Base-by-base conservation (phyloP, 2,888 invertebrate genomes). In the Cephus runcator region DNA sequence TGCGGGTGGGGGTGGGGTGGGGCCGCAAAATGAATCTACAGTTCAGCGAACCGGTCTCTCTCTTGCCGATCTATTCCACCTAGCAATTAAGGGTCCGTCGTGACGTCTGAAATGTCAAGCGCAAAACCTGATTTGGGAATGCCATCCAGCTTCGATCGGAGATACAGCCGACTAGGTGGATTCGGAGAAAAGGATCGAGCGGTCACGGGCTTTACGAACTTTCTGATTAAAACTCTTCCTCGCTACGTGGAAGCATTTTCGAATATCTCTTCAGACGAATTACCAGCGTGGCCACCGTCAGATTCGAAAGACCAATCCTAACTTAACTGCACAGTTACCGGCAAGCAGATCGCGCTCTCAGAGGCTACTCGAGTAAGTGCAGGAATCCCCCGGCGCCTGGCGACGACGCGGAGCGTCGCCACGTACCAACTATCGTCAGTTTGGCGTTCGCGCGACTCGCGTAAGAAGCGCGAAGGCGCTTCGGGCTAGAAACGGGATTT, bases 111-210 rank as follows among this genome's bases (percentile, higher is more conserved):
- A 87, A 87, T 87, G 83, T 87, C 86, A 84, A 82, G 84, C 85
- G 83, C 82, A 85, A 85, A 87, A 88, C 87, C 86, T 85, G 86
- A 86, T 87, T 84, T 84, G 79, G 81, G 85, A 87, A 87, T 87
- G 87, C 84, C 81, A 85, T 80, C 79, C 81, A 82, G 81, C 82
- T 9, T 56, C 23, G 23, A 56, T 56, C 56, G 23, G 2, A 23
- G 56, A 56, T 56, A 23, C 0, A 56, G 56, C 6, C 15, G 23
- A 15, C 2, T 56, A 23, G 9, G 6, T 9, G 23, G 56, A 6
- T 23, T 23, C 23, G 56, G 23, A 56, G 56, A 23, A 56, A 56
- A 23, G 9, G 23, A 56, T 56, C 56, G 9, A 56, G 23, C 23
- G 23, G 2, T 15, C 6, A 40, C 23, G 40, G 56, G 23, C 23